A percentile compares a stretch with the other conserved stretches of the same genome.
phyloP scores from a whole-genome alignment of 2,888 invertebrate species.

The Periphyllus acericola region DNA sequence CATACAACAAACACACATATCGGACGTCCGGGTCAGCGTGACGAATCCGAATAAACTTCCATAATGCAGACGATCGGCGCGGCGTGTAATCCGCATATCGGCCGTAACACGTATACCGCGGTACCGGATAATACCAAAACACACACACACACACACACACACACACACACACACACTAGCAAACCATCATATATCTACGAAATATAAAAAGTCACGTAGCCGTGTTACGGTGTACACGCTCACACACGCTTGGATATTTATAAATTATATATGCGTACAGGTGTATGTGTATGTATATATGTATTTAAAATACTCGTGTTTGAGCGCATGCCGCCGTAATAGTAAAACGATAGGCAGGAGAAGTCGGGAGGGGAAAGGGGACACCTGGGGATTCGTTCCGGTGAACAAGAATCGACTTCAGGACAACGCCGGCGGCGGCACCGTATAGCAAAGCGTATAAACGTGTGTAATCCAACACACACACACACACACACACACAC shows the following conservation, averaged over 20 bases:
- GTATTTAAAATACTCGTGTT: too few species aligned
- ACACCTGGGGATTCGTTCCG: slow-evolving; percentile 19
- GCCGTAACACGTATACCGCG: too few species aligned
- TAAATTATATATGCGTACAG: too few species aligned
- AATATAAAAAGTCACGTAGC: slow-evolving; percentile 22
- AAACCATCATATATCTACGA: background rate
- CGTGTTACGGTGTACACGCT: background rate
- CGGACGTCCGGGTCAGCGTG: slow-evolving; percentile 15
- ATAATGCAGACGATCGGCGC: background rate
- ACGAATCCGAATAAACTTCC: slow-evolving; percentile 19
- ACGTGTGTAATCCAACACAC: background rate
- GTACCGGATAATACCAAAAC: background rate
- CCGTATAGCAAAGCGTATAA: background rate
- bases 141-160: too few species aligned
- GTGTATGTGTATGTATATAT: too few species aligned
- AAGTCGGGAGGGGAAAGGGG: background rate
- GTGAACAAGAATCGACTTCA: background rate
- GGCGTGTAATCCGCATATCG: slow-evolving; percentile 30
- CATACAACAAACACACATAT: background rate
- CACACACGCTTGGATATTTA: too few species aligned
- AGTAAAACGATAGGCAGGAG: too few species aligned
- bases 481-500: background rate
- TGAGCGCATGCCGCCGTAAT: too few species aligned
- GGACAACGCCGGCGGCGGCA: background rate
- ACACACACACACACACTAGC: background rate